phyloP scores from a whole-genome alignment of 2,797 vertebrate species.

The Anableps anableps region DNA sequence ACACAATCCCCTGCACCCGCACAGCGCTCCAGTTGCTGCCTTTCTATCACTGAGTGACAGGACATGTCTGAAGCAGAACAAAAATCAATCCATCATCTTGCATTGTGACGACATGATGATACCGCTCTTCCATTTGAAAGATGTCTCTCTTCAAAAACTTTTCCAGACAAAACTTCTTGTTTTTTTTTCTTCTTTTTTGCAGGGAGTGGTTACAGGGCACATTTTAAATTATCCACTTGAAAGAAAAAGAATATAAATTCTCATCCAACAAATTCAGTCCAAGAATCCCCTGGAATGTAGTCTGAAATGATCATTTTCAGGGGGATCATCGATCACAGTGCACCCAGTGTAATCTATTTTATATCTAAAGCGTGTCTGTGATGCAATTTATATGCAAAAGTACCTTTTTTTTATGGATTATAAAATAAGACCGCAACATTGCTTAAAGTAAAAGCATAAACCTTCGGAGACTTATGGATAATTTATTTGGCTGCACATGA shows the following conservation, averaged over 20 bases:
- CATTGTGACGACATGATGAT: constrained; percentile 54
- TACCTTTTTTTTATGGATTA: constrained; percentile 43
- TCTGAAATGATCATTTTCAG: constrained; percentile 58
- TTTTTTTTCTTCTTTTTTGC: neutral
- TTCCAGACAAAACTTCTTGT: constrained; percentile 3
- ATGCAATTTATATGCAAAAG: constrained; percentile 61
- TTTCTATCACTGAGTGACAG: constrained; percentile 64
- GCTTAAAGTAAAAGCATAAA: constrained; percentile 41
- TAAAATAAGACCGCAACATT: constrained; percentile 47
- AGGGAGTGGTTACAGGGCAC: constrained; percentile 31
- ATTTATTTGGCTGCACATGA: constrained; percentile 32
- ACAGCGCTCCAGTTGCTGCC: constrained; percentile 32
- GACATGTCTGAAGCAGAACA: constrained; percentile 55
- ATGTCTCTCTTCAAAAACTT: constrained; percentile 58
- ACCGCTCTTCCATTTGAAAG: constrained; percentile 51
- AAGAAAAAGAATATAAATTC: constrained; percentile 5
- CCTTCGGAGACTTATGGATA: constrained; percentile 41
- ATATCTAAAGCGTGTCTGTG: constrained; percentile 54
- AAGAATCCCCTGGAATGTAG: constrained; percentile 43
- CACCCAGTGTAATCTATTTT: constrained; percentile 68
- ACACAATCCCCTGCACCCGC: constrained; percentile 45
- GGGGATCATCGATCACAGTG: constrained; percentile 62
- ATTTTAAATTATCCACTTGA: constrained; percentile 42
- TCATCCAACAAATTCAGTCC: constrained; percentile 37
- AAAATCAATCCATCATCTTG: constrained; percentile 71